These are phyloP conservation scores for Eudasyphora cyanicolor DNA, from an alignment of 2,888 invertebrate species.

Conservation along the genomic window DNA sequence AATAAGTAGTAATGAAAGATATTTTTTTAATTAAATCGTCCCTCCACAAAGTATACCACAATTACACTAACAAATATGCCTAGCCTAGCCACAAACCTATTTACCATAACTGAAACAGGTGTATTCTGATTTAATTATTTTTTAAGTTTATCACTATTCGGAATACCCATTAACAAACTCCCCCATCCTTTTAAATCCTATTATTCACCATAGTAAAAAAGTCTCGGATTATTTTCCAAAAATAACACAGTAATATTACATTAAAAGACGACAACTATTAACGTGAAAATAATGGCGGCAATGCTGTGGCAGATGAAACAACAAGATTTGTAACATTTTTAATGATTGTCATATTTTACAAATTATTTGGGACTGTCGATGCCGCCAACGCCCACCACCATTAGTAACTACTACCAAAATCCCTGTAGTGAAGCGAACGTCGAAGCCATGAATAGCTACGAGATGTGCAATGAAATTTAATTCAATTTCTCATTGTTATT, in stretches of 20 bases:
- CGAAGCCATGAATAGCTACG: no score
- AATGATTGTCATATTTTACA: slow-evolving; percentile 23
- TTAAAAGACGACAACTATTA: slow-evolving; percentile 33
- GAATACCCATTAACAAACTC: not conserved
- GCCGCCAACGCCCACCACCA: not conserved
- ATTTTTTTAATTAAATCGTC: no score
- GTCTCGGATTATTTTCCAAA: slow-evolving; percentile 25
- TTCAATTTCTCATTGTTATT: slow-evolving; percentile 56
- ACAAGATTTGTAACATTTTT: slow-evolving; percentile 2
- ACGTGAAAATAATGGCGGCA: not conserved
- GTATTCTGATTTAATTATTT: slow-evolving; percentile 23
- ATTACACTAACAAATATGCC: not conserved
- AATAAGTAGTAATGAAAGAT: no score
- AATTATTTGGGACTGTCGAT: slow-evolving; percentile 21
- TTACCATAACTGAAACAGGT: not conserved
- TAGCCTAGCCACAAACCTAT: slow-evolving; percentile 19
- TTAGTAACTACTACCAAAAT: slow-evolving; percentile 2
- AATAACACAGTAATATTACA: not conserved
- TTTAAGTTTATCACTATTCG: not conserved
- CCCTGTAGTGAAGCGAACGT: slow-evolving; percentile 33
- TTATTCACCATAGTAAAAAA: slow-evolving; percentile 15
- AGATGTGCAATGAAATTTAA: slow-evolving; percentile 55
- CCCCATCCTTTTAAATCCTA: not conserved
- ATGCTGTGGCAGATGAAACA: not conserved
- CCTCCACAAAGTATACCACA: not conserved